phyloP scores from a whole-genome alignment of 1,140 invertebrate species.

The Ladona fulva region DNA sequence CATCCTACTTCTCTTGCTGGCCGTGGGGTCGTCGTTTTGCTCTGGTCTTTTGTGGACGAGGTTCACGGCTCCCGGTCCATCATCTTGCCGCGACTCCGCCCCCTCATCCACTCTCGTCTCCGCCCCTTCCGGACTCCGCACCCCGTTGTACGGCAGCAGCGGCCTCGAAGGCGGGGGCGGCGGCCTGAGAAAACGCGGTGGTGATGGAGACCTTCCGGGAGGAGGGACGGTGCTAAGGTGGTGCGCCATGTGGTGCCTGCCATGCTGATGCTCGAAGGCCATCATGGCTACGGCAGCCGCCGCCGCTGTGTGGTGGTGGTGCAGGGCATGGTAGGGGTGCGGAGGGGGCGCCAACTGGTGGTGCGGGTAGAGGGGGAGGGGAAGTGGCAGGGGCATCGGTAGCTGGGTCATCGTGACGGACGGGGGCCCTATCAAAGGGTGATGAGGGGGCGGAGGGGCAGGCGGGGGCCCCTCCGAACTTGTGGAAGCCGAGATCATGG shows the following conservation, averaged over 20 bases:
- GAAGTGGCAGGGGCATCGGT: not conserved
- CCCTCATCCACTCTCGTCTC: no score
- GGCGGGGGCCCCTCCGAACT: not conserved
- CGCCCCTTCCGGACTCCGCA: not conserved
- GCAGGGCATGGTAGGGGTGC: conserved; percentile 5
- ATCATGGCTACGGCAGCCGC: conserved; percentile 9
- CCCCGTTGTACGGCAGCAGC: not conserved
- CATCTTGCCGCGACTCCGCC: not conserved
- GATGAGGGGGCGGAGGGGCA: not conserved
- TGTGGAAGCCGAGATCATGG: not conserved
- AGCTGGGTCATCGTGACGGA: not conserved
- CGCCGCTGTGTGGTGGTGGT: conserved; percentile 12
- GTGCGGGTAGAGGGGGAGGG: not conserved
- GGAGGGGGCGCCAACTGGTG: not conserved
- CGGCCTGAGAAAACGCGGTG: conserved; percentile 19
- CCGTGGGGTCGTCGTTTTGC: not conserved
- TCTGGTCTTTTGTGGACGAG: not conserved
- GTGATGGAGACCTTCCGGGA: conserved; percentile 3
- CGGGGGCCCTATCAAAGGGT: not conserved
- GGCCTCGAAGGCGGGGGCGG: conserved; percentile 17
- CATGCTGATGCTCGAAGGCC: not conserved
- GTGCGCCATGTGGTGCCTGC: not conserved
- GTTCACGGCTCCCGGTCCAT: conserved; percentile 1
- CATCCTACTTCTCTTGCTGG: not conserved
- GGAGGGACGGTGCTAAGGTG: no score